These are phyloP conservation scores for Drosophila fungiperda DNA, from an alignment of 2,888 invertebrate species.

Conservation along the genomic window DNA sequence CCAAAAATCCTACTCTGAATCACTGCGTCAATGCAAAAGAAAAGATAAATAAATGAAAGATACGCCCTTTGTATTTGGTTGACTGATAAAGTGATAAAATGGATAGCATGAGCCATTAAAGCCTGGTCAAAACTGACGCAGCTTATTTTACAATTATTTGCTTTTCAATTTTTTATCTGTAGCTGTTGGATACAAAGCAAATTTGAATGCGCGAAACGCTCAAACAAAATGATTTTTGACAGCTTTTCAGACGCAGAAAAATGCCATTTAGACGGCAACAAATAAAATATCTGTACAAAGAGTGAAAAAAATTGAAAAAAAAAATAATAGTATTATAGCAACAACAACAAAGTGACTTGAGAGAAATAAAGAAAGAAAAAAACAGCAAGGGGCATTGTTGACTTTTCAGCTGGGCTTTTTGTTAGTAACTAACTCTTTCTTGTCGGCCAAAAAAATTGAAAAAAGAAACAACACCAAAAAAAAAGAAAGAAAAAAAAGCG, in stretches of 20 bases:
- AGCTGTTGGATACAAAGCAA: conserved; percentile 24
- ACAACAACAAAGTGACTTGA: conserved; percentile 3
- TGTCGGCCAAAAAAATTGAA: conserved; percentile 44
- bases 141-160: conserved; percentile 5
- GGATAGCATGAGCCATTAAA: conserved; percentile 26
- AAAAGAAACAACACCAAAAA: neutral
- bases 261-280: conserved; percentile 55
- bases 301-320: conserved; percentile 26
- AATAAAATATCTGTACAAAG: conserved; percentile 34
- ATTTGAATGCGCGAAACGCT: conserved; percentile 41
- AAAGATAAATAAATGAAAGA: neutral
- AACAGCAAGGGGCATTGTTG: conserved; percentile 59
- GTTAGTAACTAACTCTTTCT: conserved; percentile 75
- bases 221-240: conserved; percentile 62
- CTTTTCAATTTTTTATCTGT: neutral
- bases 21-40: neutral
- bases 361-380: conserved; percentile 20
- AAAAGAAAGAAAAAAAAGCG: conserved; percentile 26
- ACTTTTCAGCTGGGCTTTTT: conserved; percentile 71
- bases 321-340: too few species aligned
- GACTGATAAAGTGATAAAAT: conserved; percentile 24
- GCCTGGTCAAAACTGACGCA: conserved; percentile 29
- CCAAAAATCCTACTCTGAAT: conserved; percentile 12
- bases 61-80: neutral
- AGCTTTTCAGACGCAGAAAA: conserved; percentile 74